These are phyloP conservation scores for Ecdyonurus torrentis DNA, from an alignment of 2,888 invertebrate genomes.

Conservation along the genomic window DNA sequence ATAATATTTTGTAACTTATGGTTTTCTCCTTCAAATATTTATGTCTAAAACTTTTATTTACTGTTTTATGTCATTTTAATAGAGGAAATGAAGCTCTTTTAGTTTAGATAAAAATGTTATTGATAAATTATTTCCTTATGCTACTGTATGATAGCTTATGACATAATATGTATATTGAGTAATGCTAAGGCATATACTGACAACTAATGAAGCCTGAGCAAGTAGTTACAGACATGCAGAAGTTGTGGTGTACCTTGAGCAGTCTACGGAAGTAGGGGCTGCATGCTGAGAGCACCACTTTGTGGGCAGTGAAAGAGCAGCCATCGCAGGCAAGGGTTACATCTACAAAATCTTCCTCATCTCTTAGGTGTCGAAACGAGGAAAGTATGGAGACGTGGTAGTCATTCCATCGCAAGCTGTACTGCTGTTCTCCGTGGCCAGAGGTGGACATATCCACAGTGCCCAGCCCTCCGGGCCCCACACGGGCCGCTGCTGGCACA, in stretches of 20 bases:
- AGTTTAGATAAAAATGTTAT: no score
- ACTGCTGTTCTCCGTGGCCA: constrained; percentile 55
- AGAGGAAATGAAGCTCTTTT: no score
- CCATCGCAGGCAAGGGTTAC: constrained; percentile 85
- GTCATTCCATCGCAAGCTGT: constrained; percentile 88
- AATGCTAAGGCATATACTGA: no score
- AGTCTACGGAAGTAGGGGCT: constrained; percentile 81
- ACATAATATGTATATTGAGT: no score
- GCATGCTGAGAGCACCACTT: constrained; percentile 80
- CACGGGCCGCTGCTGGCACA: constrained; percentile 17
- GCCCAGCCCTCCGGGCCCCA: constrained; percentile 16
- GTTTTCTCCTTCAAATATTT: no score
- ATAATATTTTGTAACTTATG: no score
- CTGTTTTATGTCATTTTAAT: no score
- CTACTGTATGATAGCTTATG: no score
- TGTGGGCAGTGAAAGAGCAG: constrained; percentile 77
- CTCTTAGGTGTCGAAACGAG: constrained; percentile 73
- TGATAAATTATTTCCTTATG: no score
- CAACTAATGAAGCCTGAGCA: no score
- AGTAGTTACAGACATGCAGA: background rate
- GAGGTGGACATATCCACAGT: background rate
- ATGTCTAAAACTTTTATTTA: no score
- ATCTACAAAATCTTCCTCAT: constrained; percentile 86
- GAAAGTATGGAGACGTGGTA: constrained; percentile 82
- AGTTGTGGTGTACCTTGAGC: constrained; percentile 37